Conservation (phyloP, 2,113 vertebrate species). For the Ailurus styani region DNA sequence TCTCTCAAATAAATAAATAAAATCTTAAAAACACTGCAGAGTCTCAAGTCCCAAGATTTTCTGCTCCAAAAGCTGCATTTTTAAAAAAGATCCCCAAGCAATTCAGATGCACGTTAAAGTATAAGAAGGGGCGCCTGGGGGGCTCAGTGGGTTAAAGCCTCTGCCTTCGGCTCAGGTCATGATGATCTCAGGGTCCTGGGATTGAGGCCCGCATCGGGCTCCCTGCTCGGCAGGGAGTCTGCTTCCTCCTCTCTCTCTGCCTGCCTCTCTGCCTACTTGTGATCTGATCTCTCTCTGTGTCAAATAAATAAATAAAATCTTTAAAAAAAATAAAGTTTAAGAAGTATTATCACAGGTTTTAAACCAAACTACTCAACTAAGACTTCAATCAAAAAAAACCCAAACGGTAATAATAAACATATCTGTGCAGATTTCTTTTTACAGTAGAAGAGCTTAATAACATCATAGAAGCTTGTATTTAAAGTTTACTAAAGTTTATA, state of each 20-base stretch:
- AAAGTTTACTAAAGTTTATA: not conserved
- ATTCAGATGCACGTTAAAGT: not conserved
- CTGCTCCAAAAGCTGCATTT: not conserved
- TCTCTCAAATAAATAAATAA: not conserved
- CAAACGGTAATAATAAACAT: not conserved
- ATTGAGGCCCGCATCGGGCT: too few relatives aligned
- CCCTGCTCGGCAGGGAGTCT: too few relatives aligned
- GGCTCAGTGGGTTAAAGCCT: too few relatives aligned
- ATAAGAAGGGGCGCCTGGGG: too few relatives aligned
- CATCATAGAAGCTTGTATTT: not conserved
- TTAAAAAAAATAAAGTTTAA: too few relatives aligned
- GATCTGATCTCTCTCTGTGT: too few relatives aligned
- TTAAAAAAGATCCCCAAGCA: not conserved
- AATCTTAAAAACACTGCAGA: not conserved
- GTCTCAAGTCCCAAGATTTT: not conserved
- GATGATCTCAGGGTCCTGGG: too few relatives aligned
- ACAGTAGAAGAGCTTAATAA: not conserved
- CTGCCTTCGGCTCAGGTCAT: too few relatives aligned
- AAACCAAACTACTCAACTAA: conserved; percentile 11
- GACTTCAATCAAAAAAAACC: not conserved
- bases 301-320: too few relatives aligned
- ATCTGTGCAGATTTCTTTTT: not conserved
- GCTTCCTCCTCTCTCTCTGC: too few relatives aligned
- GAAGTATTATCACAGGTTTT: not conserved
- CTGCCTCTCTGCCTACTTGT: too few relatives aligned